These are phyloP conservation scores for Oligia latruncula DNA, from an alignment of 2,888 invertebrate species.

Conservation along the genomic window DNA sequence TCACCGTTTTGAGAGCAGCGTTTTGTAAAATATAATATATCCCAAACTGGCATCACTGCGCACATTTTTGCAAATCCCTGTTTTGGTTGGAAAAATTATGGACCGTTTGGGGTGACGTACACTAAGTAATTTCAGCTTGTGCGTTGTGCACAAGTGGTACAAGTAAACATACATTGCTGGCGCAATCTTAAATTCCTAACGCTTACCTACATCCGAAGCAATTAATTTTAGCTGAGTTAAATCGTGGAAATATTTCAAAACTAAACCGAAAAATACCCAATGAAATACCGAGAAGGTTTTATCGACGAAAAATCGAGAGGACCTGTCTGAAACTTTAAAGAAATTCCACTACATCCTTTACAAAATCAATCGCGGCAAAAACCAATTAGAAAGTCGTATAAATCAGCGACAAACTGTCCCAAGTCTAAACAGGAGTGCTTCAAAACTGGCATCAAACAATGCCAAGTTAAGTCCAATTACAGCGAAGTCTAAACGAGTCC, in stretches of 20 bases:
- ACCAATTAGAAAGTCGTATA: conserved; percentile 70
- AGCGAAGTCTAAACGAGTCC: conserved; percentile 82
- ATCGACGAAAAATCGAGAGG: neutral
- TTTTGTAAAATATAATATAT: neutral
- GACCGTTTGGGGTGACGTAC: neutral
- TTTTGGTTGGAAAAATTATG: neutral
- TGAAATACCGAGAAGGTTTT: neutral
- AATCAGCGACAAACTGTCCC: conserved; percentile 72
- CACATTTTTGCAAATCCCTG: neutral
- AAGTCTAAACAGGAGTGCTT: conserved; percentile 69
- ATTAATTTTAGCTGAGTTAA: neutral
- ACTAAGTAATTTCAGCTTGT: neutral
- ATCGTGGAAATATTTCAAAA: neutral
- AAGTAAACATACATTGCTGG: neutral
- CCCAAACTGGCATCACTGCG: neutral
- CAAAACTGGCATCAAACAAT: conserved; percentile 83
- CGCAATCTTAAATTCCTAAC: neutral
- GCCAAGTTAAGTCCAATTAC: conserved; percentile 85
- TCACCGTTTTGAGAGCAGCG: neutral
- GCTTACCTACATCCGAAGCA: neutral
- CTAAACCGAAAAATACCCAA: neutral
- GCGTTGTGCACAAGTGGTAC: neutral
- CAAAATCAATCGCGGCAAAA: conserved; percentile 54
- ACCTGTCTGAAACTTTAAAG: neutral
- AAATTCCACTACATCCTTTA: neutral